These are phyloP conservation scores for Leucozona laternaria DNA, from an alignment of 2,888 invertebrate species.

Conservation along the genomic window DNA sequence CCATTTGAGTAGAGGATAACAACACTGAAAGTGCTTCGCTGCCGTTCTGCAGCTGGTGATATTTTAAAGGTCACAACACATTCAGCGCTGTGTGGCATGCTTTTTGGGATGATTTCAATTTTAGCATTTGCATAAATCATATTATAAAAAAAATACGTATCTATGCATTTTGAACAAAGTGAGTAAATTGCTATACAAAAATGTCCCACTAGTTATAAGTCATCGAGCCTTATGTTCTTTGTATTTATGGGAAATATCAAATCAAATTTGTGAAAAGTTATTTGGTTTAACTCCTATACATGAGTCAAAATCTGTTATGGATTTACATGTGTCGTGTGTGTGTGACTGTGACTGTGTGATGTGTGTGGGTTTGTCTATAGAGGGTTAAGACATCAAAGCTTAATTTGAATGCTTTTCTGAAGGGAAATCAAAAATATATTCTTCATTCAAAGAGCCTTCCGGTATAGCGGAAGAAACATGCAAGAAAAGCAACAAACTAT, in stretches of 20 bases:
- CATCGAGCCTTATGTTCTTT: slow-evolving; percentile 3
- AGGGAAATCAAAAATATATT: slow-evolving; percentile 42
- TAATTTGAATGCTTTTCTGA: slow-evolving; percentile 36
- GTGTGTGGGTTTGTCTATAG: background rate
- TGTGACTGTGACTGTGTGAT: background rate
- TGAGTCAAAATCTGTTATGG: background rate
- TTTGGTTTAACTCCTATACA: background rate
- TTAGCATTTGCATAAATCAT: slow-evolving; percentile 58
- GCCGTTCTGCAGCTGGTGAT: slow-evolving; percentile 45
- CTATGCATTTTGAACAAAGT: slow-evolving; percentile 60
- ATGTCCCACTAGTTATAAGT: background rate
- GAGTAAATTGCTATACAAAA: slow-evolving; percentile 53
- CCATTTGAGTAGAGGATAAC: slow-evolving; percentile 19
- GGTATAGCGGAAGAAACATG: slow-evolving; percentile 13
- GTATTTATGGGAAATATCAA: background rate
- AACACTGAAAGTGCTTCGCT: slow-evolving; percentile 33
- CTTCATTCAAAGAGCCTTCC: slow-evolving; percentile 9
- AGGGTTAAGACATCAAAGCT: slow-evolving; percentile 34
- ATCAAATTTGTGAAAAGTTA: slow-evolving; percentile 15
- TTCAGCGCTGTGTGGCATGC: slow-evolving; percentile 48
- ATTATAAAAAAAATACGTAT: slow-evolving; percentile 20
- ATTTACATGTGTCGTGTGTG: too few species aligned
- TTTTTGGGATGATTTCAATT: slow-evolving; percentile 67
- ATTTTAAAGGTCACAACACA: slow-evolving; percentile 65
- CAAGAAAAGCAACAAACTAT: slow-evolving; percentile 36